phyloP scores from a whole-genome alignment of 2,797 vertebrate genomes.

The Coregonus suidteri region DNA sequence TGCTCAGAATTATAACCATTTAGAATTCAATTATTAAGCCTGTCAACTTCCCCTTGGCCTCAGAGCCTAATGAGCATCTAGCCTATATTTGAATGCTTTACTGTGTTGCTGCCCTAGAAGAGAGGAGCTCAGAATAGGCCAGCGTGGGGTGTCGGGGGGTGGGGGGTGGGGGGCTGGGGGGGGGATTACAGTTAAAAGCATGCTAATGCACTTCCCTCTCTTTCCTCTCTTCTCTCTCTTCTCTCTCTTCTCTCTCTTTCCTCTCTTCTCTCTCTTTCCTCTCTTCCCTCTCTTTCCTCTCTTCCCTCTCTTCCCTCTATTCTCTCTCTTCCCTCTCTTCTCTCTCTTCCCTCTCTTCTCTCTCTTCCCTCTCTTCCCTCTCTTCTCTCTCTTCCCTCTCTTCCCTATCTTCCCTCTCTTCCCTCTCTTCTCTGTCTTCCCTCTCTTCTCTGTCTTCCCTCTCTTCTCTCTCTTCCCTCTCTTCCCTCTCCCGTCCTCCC shows the following conservation, averaged over 20 bases:
- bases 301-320: constrained; percentile 23
- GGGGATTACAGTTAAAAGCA: constrained; percentile 54
- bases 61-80: constrained; percentile 45
- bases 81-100: constrained; percentile 51
- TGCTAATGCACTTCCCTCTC: constrained; percentile 55
- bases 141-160: neutral
- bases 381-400: constrained; percentile 50
- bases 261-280: too few species aligned
- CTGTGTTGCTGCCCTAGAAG: neutral
- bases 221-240: constrained; percentile 32
- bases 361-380: constrained; percentile 49
- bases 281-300: constrained; percentile 43
- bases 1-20: constrained; percentile 50
- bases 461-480: too few species aligned
- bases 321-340: constrained; percentile 51
- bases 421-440: too few species aligned
- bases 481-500: constrained; percentile 14
- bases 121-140: neutral
- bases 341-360: constrained; percentile 41
- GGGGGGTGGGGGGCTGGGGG: neutral
- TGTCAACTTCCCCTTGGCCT: constrained; percentile 49
- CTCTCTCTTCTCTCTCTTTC: constrained; percentile 38
- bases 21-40: constrained; percentile 57
- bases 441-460: too few species aligned
- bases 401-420: constrained; percentile 29